Evolutionary conservation across 1,140 invertebrate genomes (phyloP).

Genomic region (Euwallacea similis): DNA sequence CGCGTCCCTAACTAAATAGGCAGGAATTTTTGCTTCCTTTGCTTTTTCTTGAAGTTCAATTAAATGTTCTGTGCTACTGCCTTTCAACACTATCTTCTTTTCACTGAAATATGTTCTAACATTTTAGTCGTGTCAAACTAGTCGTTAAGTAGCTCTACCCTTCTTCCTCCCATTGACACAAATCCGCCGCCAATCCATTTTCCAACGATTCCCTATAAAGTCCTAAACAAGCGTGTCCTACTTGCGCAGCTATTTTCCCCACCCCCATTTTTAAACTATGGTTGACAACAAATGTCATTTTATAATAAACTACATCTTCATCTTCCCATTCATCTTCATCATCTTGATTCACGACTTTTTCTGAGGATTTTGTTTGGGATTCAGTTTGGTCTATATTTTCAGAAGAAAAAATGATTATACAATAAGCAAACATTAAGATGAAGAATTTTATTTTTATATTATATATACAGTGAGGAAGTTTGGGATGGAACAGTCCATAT

Average conservation of each 20-base stretch:
- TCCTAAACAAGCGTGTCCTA: slow-evolving; percentile 64
- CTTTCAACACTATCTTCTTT: slow-evolving; percentile 65
- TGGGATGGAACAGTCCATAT: too few relatives aligned
- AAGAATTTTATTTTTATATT: background rate
- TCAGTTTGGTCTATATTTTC: background rate
- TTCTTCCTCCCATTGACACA: slow-evolving; percentile 59
- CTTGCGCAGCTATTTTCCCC: slow-evolving; percentile 66
- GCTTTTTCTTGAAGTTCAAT: slow-evolving; percentile 59
- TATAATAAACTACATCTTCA: slow-evolving; percentile 55
- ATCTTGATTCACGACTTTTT: slow-evolving; percentile 21
- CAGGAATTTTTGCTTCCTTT: slow-evolving; percentile 55
- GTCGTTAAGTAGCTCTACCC: slow-evolving; percentile 50
- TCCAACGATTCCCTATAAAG: slow-evolving; percentile 57
- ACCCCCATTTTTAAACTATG: slow-evolving; percentile 62
- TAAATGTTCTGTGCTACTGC: slow-evolving; percentile 60
- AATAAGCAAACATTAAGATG: background rate
- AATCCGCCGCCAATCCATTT: slow-evolving; percentile 55
- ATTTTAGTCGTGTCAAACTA: background rate
- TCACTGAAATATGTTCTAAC: slow-evolving; percentile 54
- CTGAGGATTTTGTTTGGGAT: background rate
- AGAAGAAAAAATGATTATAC: slow-evolving; percentile 15
- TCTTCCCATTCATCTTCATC: slow-evolving; percentile 48
- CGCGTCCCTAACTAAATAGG: slow-evolving; percentile 64
- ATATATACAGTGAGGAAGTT: too few relatives aligned
- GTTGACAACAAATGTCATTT: slow-evolving; percentile 72